Percentiles rank a stretch among this genome's conserved stretches.
Evolutionary conservation across 1,140 invertebrate species (phyloP).

Genomic region (Paraescarpia echinospica): DNA sequence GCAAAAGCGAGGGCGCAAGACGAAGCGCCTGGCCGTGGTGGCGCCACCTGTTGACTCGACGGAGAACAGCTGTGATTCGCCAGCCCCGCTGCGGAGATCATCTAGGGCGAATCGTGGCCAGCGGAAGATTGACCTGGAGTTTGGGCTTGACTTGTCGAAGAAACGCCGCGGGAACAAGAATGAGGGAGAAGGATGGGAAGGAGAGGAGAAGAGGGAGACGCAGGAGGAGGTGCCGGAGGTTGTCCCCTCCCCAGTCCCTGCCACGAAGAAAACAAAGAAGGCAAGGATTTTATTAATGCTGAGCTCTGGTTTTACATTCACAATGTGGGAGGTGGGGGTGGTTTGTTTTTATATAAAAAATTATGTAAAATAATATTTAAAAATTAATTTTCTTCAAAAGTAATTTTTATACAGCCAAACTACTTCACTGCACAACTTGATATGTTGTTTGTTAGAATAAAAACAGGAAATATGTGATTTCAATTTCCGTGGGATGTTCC

Average conservation of each 20-base stretch:
- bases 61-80: neutral
- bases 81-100: slow-evolving; percentile 15
- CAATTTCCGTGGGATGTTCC: too few species aligned
- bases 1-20: neutral
- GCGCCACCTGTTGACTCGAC: neutral
- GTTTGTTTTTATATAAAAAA: too few species aligned
- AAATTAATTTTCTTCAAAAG: too few species aligned
- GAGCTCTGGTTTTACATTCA: too few species aligned
- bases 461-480: too few species aligned
- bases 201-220: slow-evolving; percentile 38
- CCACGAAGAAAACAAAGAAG: slow-evolving; percentile 11
- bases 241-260: neutral
- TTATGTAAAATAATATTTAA: too few species aligned
- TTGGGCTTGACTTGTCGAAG: slow-evolving; percentile 32
- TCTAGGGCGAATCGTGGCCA: slow-evolving; percentile 69
- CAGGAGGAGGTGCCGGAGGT: slow-evolving; percentile 35
- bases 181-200: slow-evolving; percentile 67
- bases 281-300: neutral
- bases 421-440: too few species aligned
- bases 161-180: slow-evolving; percentile 39
- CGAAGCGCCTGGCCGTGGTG: neutral
- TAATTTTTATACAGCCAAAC: neutral
- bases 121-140: slow-evolving; percentile 65
- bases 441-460: too few species aligned
- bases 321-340: too few species aligned